Conservation (phyloP, 2,888 invertebrate species). For the Drosophila falleni region DNA sequence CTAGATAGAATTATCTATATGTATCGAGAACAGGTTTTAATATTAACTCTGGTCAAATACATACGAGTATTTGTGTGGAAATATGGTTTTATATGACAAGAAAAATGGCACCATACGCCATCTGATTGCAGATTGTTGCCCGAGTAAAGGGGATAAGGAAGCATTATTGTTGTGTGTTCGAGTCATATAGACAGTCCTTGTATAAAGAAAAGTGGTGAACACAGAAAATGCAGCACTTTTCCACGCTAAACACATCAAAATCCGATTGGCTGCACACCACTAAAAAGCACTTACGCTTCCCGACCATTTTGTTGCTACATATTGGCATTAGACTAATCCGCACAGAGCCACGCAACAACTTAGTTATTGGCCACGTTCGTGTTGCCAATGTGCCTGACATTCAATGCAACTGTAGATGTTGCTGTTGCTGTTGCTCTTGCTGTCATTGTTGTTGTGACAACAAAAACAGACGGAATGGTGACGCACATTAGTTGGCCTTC, state of each 20-base stretch:
- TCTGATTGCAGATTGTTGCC: conserved; percentile 14
- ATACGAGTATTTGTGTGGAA: neutral
- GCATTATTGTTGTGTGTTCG: conserved; percentile 9
- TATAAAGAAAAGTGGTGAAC: conserved; percentile 14
- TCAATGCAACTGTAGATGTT: conserved; percentile 26
- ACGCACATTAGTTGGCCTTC: conserved; percentile 60
- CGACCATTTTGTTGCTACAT: conserved; percentile 53
- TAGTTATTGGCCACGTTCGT: conserved; percentile 61
- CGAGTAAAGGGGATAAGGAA: conserved; percentile 30
- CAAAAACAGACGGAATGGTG: conserved; percentile 57
- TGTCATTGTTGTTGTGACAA: conserved; percentile 27
- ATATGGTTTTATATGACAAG: neutral
- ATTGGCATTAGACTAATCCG: conserved; percentile 76
- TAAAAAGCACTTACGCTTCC: conserved; percentile 58
- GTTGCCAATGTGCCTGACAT: conserved; percentile 3
- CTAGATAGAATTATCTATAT: neutral
- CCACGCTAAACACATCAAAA: conserved; percentile 56
- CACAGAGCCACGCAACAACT: conserved; percentile 57
- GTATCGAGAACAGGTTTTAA: neutral
- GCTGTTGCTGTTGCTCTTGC: conserved; percentile 4
- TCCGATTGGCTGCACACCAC: conserved; percentile 63
- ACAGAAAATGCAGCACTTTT: conserved; percentile 48
- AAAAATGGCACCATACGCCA: conserved; percentile 9
- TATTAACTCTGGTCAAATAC: neutral
- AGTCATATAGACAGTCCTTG: too few relatives aligned